Evolutionary conservation across 92 coral and sea anemone genomes (phyloP), one percentile per base, ranked within the genome.

Genomic region (Umimayanthus chanpuru): DNA sequence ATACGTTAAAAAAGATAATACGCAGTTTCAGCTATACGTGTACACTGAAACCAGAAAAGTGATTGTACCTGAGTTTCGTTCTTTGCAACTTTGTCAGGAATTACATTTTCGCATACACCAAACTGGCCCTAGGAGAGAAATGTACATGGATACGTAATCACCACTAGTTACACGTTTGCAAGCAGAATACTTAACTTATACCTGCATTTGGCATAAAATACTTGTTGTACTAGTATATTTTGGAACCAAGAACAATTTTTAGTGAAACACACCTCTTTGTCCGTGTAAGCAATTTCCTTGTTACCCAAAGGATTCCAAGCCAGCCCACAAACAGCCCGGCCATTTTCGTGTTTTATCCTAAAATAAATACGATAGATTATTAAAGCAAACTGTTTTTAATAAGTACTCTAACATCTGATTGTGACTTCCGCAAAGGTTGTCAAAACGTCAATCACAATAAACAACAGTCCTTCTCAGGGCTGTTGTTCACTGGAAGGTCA

Each of bases 221-320:
- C 36, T 32, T 32, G 36, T 2, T 32, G 36, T 32, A 32, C 36
- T 32, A 32, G 36, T 0, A 32, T 32, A 32, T 32, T n/a, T 10
- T 77, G 21, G 9, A 6, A 77, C 20, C 16, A 21, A 77, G 21
- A 61, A 21, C 25, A 61, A 9, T 61, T 61, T 21, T 20, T 61
- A 61, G 25, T 23, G 6, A 9, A 81, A 61, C 86, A 41, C 21
- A 97, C 99, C 96, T 97, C 98, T 70, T 93, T 94, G 81, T 97
- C 99, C 66, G 98, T 89, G 90, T 95, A 97, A n/a, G 99, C 99
- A 90, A 97, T 89, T 83, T 97, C 99, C 28, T 89, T 93, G 12
- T 89, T 88, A 41, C 89, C 91, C 32, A 85, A 82, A 39, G 99
- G 99, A 90, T 97, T 94, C 99, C 99, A 97, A n/a, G 88, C 97